Evolutionary conservation across 1,140 invertebrate genomes (phyloP), one percentile per base, ranked within the genome.

Genomic region (Calephelis nemesis): DNA sequence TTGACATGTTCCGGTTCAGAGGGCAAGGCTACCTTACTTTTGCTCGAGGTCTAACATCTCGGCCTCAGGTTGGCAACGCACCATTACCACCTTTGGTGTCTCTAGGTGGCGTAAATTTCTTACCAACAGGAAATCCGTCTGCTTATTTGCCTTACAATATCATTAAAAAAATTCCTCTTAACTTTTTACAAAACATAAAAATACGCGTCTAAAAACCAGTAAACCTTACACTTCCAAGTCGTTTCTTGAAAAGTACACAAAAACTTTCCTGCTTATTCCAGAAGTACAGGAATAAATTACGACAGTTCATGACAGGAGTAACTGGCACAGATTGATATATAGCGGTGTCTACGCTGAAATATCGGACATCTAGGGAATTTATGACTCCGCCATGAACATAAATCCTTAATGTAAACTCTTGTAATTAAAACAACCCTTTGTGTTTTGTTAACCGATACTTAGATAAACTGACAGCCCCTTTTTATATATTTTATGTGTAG

Each of bases 351-450:
- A 58, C 54, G 54, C 54, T 58, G 54, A 58, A 58, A 30, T 58
- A 58, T 58, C 54, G 19, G 54, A 58, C 54, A 58, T 11, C 54
- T 30, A 58, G 30, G 30, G 19, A 15, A 58, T 58, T 58, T 58
- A 58, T 58, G 54, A 58, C 54, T 19, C 19, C 54, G 54, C 19
- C 19, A 11, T 58, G 54, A 39, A 11, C n/a, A 60, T 60, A 60
- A 60, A 60, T 60, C 39, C 54, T 60, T 60, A 12, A 60, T 39
- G 54, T 60, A 60, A 60, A 60, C 54, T 60, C 11, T 60, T 3
- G 54, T 60, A 60, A 60, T 60, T 60, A 60, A 60, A 60, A 60
- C 30, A 40, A 60, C 54, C 54, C 54, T 60, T 60, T 60, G 54
- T 60, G 39, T 60, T 60, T 60, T 60, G 11, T n/a, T 60, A 60